phyloP scores from a whole-genome alignment of 1,140 invertebrate species.

The Cyrtorhinus lividipennis region DNA sequence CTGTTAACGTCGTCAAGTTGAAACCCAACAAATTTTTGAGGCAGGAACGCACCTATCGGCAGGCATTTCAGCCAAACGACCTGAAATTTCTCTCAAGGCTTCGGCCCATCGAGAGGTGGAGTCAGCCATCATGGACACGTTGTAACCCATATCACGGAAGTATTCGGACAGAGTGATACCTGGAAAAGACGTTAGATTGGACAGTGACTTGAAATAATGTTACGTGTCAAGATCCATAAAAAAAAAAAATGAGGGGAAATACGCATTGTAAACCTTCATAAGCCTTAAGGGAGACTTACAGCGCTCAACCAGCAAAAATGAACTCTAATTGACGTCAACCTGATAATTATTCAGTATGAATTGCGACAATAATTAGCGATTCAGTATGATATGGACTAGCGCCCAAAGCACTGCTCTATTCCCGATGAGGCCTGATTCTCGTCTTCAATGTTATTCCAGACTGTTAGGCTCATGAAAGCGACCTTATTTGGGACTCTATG shows the following conservation, averaged over 20 bases:
- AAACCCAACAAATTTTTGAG: not conserved
- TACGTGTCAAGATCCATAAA: not conserved
- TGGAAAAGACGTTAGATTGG: conserved; percentile 29
- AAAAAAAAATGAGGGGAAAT: not conserved
- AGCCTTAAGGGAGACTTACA: too few species aligned
- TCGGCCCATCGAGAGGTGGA: conserved; percentile 99
- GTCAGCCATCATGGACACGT: conserved; percentile 99
- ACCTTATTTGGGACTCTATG: too few species aligned
- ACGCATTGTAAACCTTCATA: too few species aligned
- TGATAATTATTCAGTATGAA: too few species aligned
- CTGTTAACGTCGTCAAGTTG: not conserved
- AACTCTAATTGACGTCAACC: too few species aligned
- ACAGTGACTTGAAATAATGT: not conserved
- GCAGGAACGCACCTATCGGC: conserved; percentile 47
- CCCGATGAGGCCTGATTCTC: too few species aligned
- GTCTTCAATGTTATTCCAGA: too few species aligned
- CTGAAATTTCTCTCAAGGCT: conserved; percentile 98
- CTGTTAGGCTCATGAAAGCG: too few species aligned
- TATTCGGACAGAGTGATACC: conserved; percentile 97
- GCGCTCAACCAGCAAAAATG: too few species aligned
- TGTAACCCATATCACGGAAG: conserved; percentile 99
- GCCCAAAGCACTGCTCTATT: too few species aligned
- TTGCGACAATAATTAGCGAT: too few species aligned
- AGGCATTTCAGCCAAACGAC: conserved; percentile 99
- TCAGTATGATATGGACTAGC: too few species aligned